Percentiles rank a stretch among this genome's conserved stretches.
Evolutionary conservation across 2,113 vertebrate species (phyloP).

Genomic region (Lasiurus borealis): DNA sequence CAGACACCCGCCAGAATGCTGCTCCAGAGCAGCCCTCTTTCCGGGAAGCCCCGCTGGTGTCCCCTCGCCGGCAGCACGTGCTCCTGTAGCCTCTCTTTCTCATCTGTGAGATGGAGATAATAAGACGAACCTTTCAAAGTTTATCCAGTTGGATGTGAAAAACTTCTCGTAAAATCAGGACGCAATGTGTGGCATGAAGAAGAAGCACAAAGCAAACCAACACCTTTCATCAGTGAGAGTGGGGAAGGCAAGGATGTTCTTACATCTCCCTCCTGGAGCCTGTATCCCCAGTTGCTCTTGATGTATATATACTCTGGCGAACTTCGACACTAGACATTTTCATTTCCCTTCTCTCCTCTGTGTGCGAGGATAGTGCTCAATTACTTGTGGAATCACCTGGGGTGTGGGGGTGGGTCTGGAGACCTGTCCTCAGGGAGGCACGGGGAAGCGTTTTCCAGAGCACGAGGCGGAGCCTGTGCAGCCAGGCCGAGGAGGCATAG

Average conservation of each 20-base stretch:
- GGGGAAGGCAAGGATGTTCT: background rate
- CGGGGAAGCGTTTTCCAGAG: background rate
- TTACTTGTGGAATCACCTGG: background rate
- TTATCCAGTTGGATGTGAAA: background rate
- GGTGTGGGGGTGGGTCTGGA: background rate
- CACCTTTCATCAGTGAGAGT: background rate
- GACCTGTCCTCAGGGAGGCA: background rate
- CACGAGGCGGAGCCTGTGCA: background rate
- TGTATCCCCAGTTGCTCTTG: background rate
- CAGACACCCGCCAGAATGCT: background rate
- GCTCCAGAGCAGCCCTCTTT: background rate
- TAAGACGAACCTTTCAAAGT: background rate
- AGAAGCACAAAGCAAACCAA: background rate
- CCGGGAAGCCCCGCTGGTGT: background rate
- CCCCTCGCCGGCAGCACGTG: fast-evolving
- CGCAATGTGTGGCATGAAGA: background rate
- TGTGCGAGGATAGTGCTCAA: background rate
- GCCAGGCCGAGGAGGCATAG: background rate
- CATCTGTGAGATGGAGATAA: background rate
- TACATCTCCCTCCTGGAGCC: background rate
- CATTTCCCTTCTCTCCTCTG: background rate
- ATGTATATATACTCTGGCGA: background rate
- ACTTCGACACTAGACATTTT: background rate
- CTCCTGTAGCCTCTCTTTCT: background rate
- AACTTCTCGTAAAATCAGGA: background rate